A percentile compares a stretch with the other conserved stretches of the same genome.
These are phyloP conservation scores for Elegia similella DNA, from an alignment of 2,888 invertebrate species.

Conservation along the genomic window DNA sequence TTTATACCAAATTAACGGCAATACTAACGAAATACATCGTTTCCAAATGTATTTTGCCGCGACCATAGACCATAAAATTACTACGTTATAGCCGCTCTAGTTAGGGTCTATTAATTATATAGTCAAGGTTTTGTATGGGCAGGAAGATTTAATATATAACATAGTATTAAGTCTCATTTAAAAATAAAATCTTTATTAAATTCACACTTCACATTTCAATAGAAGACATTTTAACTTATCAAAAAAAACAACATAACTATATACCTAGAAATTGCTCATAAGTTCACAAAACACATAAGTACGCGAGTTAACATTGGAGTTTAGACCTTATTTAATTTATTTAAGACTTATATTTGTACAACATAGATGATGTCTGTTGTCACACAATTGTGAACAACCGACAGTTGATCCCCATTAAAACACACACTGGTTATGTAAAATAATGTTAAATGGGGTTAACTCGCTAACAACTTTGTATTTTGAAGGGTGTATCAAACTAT, in stretches of 20 bases:
- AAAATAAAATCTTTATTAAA: slow-evolving; percentile 78
- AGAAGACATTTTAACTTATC: slow-evolving; percentile 63
- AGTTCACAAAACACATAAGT: slow-evolving; percentile 26
- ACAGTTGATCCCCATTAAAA: not conserved
- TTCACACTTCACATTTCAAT: slow-evolving; percentile 68
- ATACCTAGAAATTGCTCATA: slow-evolving; percentile 57
- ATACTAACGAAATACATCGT: too few relatives aligned
- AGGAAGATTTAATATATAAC: not conserved
- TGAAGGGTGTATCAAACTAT: not conserved
- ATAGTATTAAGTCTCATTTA: slow-evolving; percentile 33
- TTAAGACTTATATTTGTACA: not conserved
- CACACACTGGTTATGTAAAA: not conserved
- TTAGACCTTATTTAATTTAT: not conserved
- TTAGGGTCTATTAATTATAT: too few relatives aligned
- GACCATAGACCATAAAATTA: too few relatives aligned
- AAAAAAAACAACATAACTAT: slow-evolving; percentile 52
- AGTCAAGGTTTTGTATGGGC: not conserved
- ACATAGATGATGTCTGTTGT: not conserved
- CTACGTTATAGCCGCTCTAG: too few relatives aligned
- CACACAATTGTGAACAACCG: not conserved
- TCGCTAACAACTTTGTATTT: slow-evolving; percentile 9
- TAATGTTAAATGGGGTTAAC: slow-evolving; percentile 1
- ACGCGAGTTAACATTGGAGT: slow-evolving; percentile 7
- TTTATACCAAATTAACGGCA: too few relatives aligned
- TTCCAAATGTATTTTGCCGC: too few relatives aligned